Evolutionary conservation across 2,888 invertebrate genomes (phyloP), one percentile per base, ranked within the genome.

Genomic region (Graphium colonna): DNA sequence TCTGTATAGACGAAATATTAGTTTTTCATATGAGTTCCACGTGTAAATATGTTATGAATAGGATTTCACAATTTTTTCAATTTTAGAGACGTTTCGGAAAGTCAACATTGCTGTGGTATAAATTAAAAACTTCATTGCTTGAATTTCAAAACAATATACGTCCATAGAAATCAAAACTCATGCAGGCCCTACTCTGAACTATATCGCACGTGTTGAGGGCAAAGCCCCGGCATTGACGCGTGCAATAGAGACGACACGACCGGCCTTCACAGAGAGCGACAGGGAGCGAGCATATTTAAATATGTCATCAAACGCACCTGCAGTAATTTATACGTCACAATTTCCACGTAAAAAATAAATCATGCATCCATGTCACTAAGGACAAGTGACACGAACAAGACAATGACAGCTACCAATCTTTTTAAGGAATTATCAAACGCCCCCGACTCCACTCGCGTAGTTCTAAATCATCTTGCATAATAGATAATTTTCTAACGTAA

Each of bases 151-250:
- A 33, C 12, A 5, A 26, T 26, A 26, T 26, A 36, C 31, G 1
- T 41, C 41, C 39, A 28, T 10, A 31, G 8, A 51, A 51, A 49
- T 41, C 43, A 33, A 26, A 39, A 10, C 36, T 5, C 4, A 7
- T 36, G 26, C 13, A 15, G 13, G 40, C 46, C 51, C 57, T 56
- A 60, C 52, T 45, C 43, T 43, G 52, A 56, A 58, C 55, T 53
- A 56, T 56, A 61, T 60, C 62, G 64, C 61, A 63, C 61, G 60
- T 56, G 53, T 43, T 12, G 62, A 59, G 65, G 62, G 62, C 64
- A 63, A 63, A 60, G 64, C 65, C 61, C 66, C 58, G 50, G 51
- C 55, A 52, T 58, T 58, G 60, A 52, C 53, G 57, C 58, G 58
- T 45, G 52, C 49, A 57, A 46, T 28, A 18, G 50, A 57, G 43